Percentiles rank a stretch among this genome's conserved stretches.
Conservation (phyloP, 2,113 vertebrate genomes). For the Lota lota region DNA sequence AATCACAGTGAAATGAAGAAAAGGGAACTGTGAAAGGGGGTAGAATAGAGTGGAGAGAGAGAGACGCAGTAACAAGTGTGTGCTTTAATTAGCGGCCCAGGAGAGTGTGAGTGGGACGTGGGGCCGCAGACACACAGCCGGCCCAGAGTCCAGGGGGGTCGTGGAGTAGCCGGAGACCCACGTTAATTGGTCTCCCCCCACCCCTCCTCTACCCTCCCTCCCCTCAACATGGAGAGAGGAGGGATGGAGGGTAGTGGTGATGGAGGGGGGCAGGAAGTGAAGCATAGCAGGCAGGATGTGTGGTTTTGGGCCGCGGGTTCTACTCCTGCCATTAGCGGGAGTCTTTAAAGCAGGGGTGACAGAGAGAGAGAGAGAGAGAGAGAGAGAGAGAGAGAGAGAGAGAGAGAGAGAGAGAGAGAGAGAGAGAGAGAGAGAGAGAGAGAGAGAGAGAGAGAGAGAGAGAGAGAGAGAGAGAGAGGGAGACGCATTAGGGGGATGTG, state of each 20-base stretch:
- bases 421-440: too few relatives aligned
- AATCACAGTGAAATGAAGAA: slow-evolving; percentile 41
- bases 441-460: slow-evolving; percentile 5
- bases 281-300: slow-evolving; percentile 48
- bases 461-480: too few relatives aligned
- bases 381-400: slow-evolving; percentile 7
- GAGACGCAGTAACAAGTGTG: slow-evolving; percentile 30
- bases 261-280: slow-evolving; percentile 3
- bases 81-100: slow-evolving; percentile 77
- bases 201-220: too few relatives aligned
- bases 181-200: slow-evolving; percentile 77
- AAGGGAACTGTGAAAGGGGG: slow-evolving; percentile 35
- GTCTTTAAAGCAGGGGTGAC: slow-evolving; percentile 72
- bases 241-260: slow-evolving; percentile 4
- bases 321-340: slow-evolving; percentile 53
- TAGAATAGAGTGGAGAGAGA: slow-evolving; percentile 11
- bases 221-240: background rate
- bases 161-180: slow-evolving; percentile 61
- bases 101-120: slow-evolving; percentile 53
- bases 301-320: slow-evolving; percentile 58
- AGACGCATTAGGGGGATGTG: slow-evolving; percentile 16
- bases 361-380: slow-evolving; percentile 41
- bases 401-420: too few relatives aligned
- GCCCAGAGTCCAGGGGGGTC: slow-evolving; percentile 32
- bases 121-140: slow-evolving; percentile 34